A percentile compares a stretch with the other conserved stretches of the same genome.
Evolutionary conservation across 53 echinoderm and acorn worm species (phyloP).

Genomic region (Paelopatides confundens): DNA sequence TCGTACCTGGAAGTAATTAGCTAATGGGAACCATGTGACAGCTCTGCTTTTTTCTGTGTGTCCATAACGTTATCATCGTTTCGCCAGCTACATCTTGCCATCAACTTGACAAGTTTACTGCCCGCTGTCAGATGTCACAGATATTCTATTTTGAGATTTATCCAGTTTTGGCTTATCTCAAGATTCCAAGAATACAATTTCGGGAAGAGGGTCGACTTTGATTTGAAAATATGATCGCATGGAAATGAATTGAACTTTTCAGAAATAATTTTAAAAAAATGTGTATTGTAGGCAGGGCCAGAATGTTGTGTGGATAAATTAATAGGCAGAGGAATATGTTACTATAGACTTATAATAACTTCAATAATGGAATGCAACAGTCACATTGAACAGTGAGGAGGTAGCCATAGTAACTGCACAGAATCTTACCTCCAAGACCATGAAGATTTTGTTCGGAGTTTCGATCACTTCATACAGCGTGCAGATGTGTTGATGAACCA

Average conservation of each 20-base stretch:
- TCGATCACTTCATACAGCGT: conserved; percentile 96
- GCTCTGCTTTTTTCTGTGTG: background rate
- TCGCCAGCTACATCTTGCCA: background rate
- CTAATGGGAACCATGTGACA: background rate
- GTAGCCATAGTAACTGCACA: no score
- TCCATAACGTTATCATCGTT: background rate
- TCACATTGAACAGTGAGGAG: no score
- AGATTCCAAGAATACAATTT: no score
- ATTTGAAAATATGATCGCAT: no score
- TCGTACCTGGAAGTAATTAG: background rate
- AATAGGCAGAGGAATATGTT: no score
- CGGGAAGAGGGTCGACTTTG: no score
- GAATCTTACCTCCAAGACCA: conserved; percentile 99
- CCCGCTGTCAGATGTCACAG: background rate
- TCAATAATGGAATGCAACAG: no score
- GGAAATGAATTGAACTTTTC: no score
- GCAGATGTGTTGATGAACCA: conserved; percentile 98
- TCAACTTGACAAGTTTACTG: background rate
- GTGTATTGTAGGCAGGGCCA: no score
- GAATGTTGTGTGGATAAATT: no score
- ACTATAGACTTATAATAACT: no score
- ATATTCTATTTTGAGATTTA: background rate
- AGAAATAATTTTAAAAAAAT: no score
- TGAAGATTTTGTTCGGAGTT: conserved; percentile 96
- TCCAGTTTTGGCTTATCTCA: background rate